Evolutionary conservation across 92 coral and sea anemone genomes (phyloP).

Genomic region (Porites divaricata): DNA sequence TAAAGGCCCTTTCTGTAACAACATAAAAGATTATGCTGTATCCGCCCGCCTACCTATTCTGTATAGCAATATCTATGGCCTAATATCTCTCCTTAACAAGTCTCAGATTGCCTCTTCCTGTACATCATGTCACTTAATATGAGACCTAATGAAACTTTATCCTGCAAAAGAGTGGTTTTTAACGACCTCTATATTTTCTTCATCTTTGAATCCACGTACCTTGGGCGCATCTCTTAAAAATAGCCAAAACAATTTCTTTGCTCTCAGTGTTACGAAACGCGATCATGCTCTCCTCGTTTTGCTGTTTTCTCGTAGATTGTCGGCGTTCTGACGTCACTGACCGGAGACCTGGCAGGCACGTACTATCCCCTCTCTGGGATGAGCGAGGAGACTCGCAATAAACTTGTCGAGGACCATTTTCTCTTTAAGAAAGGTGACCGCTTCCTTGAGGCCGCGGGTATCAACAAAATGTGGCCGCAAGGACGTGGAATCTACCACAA

Average conservation of each 20-base stretch:
- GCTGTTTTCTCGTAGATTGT: slow-evolving; percentile 43
- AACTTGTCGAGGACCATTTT: slow-evolving; percentile 80
- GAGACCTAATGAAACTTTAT: too few relatives aligned
- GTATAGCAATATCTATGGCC: too few relatives aligned
- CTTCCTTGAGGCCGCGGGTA: slow-evolving; percentile 88
- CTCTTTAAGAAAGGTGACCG: slow-evolving; percentile 86
- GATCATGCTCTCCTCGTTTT: background rate
- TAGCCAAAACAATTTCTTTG: background rate
- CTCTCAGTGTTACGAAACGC: background rate
- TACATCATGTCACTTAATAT: too few relatives aligned
- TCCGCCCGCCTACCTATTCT: too few relatives aligned
- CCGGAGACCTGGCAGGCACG: slow-evolving; percentile 78
- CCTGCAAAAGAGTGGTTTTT: too few relatives aligned
- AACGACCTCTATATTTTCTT: too few relatives aligned
- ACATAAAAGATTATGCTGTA: too few relatives aligned
- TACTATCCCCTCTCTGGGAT: slow-evolving; percentile 83
- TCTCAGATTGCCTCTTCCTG: too few relatives aligned
- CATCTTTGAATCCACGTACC: too few relatives aligned
- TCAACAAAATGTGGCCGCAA: slow-evolving; percentile 87
- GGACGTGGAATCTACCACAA: slow-evolving; percentile 98
- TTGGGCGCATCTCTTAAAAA: too few relatives aligned
- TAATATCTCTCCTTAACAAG: too few relatives aligned
- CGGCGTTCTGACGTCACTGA: slow-evolving; percentile 62
- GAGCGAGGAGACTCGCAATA: slow-evolving; percentile 73
- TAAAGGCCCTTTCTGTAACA: too few relatives aligned